These are phyloP conservation scores for Gymnoscopelus braueri DNA, from an alignment of 2,797 vertebrate genomes.

Conservation along the genomic window DNA sequence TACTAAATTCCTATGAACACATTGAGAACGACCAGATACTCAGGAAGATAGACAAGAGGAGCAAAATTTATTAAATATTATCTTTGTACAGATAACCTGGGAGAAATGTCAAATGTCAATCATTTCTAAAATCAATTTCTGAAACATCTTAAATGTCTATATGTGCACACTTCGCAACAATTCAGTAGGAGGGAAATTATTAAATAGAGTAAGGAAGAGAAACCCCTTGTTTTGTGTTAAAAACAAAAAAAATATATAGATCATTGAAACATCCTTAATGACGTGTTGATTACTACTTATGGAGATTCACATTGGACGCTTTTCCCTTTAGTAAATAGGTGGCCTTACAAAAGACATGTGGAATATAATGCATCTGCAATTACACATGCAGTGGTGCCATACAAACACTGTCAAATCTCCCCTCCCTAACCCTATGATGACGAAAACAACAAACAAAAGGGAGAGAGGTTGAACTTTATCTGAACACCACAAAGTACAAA, in stretches of 20 bases:
- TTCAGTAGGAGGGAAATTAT: constrained; percentile 70
- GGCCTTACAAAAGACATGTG: constrained; percentile 62
- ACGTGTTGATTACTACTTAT: constrained; percentile 58
- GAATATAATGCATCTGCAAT: constrained; percentile 61
- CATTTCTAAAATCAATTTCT: constrained; percentile 74
- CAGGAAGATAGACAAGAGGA: constrained; percentile 22
- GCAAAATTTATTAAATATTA: constrained; percentile 79
- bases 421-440: constrained; percentile 24
- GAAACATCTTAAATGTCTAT: constrained; percentile 76
- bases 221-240: constrained; percentile 49
- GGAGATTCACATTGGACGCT: constrained; percentile 75
- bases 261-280: constrained; percentile 56
- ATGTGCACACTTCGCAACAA: constrained; percentile 78
- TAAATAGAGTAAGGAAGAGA: constrained; percentile 55
- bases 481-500: constrained; percentile 61
- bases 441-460: constrained; percentile 50
- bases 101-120: constrained; percentile 52
- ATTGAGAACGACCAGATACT: no score
- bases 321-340: constrained; percentile 62
- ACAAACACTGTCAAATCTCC: constrained; percentile 9
- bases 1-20: no score
- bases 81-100: constrained; percentile 76
- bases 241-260: constrained; percentile 35
- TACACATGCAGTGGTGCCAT: constrained; percentile 67
- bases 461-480: constrained; percentile 47